Evolutionary conservation across 2,113 vertebrate genomes (phyloP).

Genomic region (Phoxinus phoxinus): DNA sequence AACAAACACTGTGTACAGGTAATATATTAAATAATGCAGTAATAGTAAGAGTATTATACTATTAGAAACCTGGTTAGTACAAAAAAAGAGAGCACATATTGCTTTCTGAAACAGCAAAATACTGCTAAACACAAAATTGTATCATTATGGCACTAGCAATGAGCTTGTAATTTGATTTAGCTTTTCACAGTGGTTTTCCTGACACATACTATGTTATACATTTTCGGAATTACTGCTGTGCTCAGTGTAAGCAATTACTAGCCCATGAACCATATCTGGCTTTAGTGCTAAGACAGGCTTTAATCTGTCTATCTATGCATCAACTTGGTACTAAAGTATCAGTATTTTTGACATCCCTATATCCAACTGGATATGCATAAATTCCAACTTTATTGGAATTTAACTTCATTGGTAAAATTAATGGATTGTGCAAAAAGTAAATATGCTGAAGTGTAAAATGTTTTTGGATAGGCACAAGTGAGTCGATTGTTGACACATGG

Average conservation of each 20-base stretch:
- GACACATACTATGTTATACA: not conserved
- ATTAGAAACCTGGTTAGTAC: not conserved
- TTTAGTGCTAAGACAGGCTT: not conserved
- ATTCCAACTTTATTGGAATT: too few relatives aligned
- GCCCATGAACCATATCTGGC: not conserved
- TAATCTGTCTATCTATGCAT: too few relatives aligned
- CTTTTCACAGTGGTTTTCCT: not conserved
- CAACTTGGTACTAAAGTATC: too few relatives aligned
- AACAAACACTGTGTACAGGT: not conserved
- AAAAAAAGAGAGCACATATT: not conserved
- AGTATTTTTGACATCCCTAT: too few relatives aligned
- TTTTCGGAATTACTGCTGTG: slow-evolving; percentile 9
- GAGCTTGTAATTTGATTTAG: not conserved
- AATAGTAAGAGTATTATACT: not conserved
- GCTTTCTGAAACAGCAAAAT: not conserved
- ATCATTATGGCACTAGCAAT: not conserved
- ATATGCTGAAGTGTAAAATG: too few relatives aligned
- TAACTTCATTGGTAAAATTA: too few relatives aligned
- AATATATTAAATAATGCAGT: not conserved
- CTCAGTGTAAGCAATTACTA: slow-evolving; percentile 19
- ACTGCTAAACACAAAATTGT: not conserved
- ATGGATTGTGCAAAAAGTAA: too few relatives aligned
- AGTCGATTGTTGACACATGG: too few relatives aligned
- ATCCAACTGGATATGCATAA: too few relatives aligned
- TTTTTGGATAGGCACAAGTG: too few relatives aligned